Base-by-base conservation (phyloP, 2,113 vertebrate species). In the Stegostoma tigrinum region DNA sequence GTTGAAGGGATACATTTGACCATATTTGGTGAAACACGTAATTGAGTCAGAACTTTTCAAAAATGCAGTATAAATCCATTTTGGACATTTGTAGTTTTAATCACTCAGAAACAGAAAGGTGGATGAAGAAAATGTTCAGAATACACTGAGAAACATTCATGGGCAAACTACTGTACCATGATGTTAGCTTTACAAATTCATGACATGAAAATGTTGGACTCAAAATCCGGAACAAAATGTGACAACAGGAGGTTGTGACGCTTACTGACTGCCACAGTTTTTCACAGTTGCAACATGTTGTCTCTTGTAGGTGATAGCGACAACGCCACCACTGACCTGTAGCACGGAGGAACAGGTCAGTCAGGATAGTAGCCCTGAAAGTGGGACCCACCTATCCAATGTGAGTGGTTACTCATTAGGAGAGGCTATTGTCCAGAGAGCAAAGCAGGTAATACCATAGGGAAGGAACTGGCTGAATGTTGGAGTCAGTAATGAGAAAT, bases 351-450 rank as follows among this genome's bases (percentile, higher is more conserved):
- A 96, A 8, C 14, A 72, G 14, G 96, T 96, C 95, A 34, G 5
- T 67, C 96, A 96, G 96, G 97, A 97, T 24, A 95, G 95, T 83
- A 96, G 96, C 90, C 96, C 95, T 30, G 96, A 95, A 24, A 97
- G 97, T 0, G 97, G 96, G 2, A 96, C 96, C 0, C 97, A 96
- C 30, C 75, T 96, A 0, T 97, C 97, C 0, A 80, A 19, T 5
- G 55, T 96, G 96, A 97, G 97, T 2, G 96, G 96, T 4, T 34
- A 97, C 21, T 97, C 97, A 55, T 95, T 97, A 5, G 97, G 97
- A 96, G 96, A 97, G 96, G 96, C 70, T 0, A 97, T 96, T n/a
- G 66, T 95, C 30, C 96, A 95, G 95, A 86, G 96, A 0, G 0
- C 42, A 38, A 96, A 67, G 66, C 95, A 96, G 97, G 97, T 97